A percentile compares a stretch with the other conserved stretches of the same genome.
phyloP scores from a whole-genome alignment of 2,797 vertebrate genomes.

The Pristis pectinata region DNA sequence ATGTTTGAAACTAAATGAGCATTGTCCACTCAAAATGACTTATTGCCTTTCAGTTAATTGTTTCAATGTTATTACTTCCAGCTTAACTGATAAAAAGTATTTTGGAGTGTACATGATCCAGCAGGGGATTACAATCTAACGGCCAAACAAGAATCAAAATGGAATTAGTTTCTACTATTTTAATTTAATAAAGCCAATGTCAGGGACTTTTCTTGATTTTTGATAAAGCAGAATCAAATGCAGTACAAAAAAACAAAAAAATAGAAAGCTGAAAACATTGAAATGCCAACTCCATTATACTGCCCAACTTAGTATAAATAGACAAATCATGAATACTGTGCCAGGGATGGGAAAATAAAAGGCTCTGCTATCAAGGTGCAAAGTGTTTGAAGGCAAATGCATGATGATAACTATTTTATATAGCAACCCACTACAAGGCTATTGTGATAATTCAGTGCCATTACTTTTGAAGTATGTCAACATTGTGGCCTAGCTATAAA shows the following conservation, averaged over 20 bases:
- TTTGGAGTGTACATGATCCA: not conserved
- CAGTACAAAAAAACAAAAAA: not conserved
- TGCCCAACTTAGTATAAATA: not conserved
- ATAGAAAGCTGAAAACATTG: not conserved
- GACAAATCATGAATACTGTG: not conserved
- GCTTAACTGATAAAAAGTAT: not conserved
- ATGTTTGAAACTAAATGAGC: not conserved
- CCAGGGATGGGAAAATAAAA: not conserved
- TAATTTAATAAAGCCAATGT: not conserved
- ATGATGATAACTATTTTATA: not conserved
- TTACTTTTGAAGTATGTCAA: not conserved
- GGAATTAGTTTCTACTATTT: not conserved
- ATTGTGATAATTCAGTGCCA: not conserved
- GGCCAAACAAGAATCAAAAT: not conserved
- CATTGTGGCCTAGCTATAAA: no score
- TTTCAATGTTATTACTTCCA: not conserved
- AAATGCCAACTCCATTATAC: not conserved
- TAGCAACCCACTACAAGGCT: no score
- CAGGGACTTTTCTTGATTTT: not conserved
- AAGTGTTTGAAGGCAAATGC: not conserved
- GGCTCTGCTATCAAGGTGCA: not conserved
- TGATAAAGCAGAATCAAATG: not conserved
- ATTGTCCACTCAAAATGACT: not conserved
- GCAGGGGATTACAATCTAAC: not conserved
- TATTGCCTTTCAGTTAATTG: not conserved